A percentile compares a stretch with the other conserved stretches of the same genome.
Conservation (phyloP, 2,113 vertebrate genomes). For the Mellivora capensis region DNA sequence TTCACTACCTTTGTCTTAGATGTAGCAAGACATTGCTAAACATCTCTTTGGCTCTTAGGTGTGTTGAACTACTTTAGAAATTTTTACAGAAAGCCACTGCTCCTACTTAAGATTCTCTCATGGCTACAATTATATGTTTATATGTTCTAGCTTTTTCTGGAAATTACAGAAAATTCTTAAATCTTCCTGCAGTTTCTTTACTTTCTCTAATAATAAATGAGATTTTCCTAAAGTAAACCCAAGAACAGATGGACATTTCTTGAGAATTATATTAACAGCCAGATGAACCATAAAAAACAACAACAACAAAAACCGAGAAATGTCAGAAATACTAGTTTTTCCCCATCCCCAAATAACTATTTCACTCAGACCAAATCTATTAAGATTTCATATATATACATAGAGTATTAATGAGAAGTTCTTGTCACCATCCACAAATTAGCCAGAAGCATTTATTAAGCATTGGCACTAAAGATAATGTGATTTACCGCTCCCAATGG, state of each 20-base stretch:
- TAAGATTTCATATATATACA: neutral
- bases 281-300: slow-evolving; percentile 14
- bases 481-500: slow-evolving; percentile 51
- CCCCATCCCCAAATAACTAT: neutral
- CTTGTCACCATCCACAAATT: neutral
- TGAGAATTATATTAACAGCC: slow-evolving; percentile 15
- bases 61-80: neutral
- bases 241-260: slow-evolving; percentile 16
- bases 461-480: slow-evolving; percentile 48
- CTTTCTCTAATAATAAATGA: slow-evolving; percentile 31
- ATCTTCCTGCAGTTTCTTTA: neutral
- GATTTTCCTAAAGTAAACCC: slow-evolving; percentile 21
- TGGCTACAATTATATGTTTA: neutral
- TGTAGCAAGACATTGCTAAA: slow-evolving; percentile 10
- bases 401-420: neutral
- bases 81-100: slow-evolving; percentile 1
- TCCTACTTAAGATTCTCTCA: neutral
- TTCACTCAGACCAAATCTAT: neutral
- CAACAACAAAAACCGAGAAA: neutral
- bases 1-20: neutral
- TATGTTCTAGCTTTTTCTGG: neutral
- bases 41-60: neutral
- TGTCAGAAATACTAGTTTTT: slow-evolving; percentile 4
- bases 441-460: slow-evolving; percentile 36
- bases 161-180: neutral